Conservation (phyloP, 2,888 invertebrate species). For the Hoplodrina ambigua region DNA sequence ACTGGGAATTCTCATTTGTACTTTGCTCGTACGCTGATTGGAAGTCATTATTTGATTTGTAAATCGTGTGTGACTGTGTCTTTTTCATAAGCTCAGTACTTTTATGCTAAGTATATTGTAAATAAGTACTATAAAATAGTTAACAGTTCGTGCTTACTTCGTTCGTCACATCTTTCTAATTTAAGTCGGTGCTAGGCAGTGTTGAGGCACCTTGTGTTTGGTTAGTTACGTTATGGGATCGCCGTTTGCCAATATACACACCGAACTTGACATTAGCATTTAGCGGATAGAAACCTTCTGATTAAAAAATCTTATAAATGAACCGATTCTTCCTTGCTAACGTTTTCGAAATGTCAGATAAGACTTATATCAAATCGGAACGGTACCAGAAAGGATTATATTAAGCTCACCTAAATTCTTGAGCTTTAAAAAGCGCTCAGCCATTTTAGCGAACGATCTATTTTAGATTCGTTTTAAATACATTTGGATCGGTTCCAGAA, state of each 20-base stretch:
- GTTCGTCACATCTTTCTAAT: constrained; percentile 10
- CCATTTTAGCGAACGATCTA: constrained; percentile 66
- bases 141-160: constrained; percentile 23
- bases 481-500: constrained; percentile 72
- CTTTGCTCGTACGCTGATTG: constrained; percentile 18
- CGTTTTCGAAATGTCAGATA: constrained; percentile 5
- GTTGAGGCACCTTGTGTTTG: constrained; percentile 7
- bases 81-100: constrained; percentile 4
- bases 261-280: constrained; percentile 3
- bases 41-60: constrained; percentile 3
- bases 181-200: neutral
- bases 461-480: constrained; percentile 71
- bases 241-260: neutral
- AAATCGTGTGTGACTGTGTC: neutral
- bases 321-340: neutral
- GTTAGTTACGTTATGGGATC: constrained; percentile 5
- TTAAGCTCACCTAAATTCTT: constrained; percentile 61
- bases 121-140: constrained; percentile 36
- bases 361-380: neutral
- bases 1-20: neutral
- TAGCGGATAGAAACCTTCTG: neutral
- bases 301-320: neutral
- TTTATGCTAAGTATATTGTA: constrained; percentile 21
- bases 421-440: constrained; percentile 57
- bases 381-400: constrained; percentile 46